Percentiles rank a stretch among this genome's conserved stretches.
These are phyloP conservation scores for Drymonia ruficornis DNA, from an alignment of 2,888 invertebrate species.

Conservation along the genomic window DNA sequence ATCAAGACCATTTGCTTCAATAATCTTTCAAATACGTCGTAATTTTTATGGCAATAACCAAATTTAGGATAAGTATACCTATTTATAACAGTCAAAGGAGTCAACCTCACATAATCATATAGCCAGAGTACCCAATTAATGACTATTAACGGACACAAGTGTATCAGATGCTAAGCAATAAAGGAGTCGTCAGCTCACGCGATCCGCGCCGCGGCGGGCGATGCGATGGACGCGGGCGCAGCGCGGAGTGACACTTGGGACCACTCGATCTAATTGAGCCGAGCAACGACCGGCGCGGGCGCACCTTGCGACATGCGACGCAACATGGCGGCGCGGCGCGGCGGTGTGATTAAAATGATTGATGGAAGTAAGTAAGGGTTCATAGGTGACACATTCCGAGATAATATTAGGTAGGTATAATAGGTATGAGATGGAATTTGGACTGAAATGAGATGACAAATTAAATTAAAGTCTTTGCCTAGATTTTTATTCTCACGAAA, in stretches of 20 bases:
- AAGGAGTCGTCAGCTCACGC: conserved; percentile 35
- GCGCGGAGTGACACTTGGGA: conserved; percentile 19
- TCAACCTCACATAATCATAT: conserved; percentile 14
- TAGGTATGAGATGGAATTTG: too few species aligned
- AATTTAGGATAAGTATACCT: too few species aligned
- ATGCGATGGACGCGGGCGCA: conserved; percentile 6
- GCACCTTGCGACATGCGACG: conserved; percentile 34
- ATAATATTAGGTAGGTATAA: neutral
- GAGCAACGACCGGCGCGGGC: conserved; percentile 24
- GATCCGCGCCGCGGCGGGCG: conserved; percentile 20
- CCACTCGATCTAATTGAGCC: conserved; percentile 38
- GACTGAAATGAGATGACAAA: too few species aligned
- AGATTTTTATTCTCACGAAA: too few species aligned
- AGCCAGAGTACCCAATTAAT: conserved; percentile 33
- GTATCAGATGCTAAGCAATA: conserved; percentile 42
- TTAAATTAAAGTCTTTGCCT: too few species aligned
- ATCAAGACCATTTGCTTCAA: too few species aligned
- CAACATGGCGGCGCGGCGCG: neutral
- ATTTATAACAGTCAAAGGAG: too few species aligned
- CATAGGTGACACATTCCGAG: neutral
- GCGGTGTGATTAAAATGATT: conserved; percentile 3
- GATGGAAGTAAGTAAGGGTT: neutral
- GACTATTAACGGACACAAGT: conserved; percentile 28
- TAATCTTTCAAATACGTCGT: too few species aligned
- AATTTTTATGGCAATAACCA: too few species aligned